Evolutionary conservation across 1,140 invertebrate species (phyloP), one percentile per base, ranked within the genome.

Genomic region (Macrotrachela quadricornifera): DNA sequence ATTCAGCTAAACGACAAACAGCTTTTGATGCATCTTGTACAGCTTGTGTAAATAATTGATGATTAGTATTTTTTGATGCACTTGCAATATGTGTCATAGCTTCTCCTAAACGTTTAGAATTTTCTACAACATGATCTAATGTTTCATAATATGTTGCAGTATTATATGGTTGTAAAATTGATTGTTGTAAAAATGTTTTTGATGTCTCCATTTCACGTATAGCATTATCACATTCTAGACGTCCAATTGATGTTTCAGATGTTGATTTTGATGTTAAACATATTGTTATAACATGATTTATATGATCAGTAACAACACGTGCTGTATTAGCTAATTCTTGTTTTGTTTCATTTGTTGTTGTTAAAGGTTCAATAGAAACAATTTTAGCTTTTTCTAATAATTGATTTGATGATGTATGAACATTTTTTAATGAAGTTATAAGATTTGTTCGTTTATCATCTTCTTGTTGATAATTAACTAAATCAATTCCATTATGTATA

Each of bases 201-300:
- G 37, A 44, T 56, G 82, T 79, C 64, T 87, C 79, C 55, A 95
- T 92, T 63, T 83, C 83, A 51, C 86, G 75, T n/a, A 94, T 80
- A 2, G 91, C 88, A 63, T 84, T 90, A 63, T 91, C 87, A 68
- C 88, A 95, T 63, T 96, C 91, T 64, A 85, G 90, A 71, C 92
- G 85, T 0, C 88, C 83, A 30, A 30, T 8, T 30, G 21, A 30
- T 8, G 21, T 30, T 30, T 30, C 21, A 6, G 81, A 83, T 65
- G 80, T 85, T 47, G 81, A 78, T 36, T 18, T 46, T 10, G 36
- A 17, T 14, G 39, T 16, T 41, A 39, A 46, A 43, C 45, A 41
- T 15, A 53, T 18, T 67, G 83, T 80, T 15, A 84, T 80, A 41
- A 92, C 71, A 58, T 83, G 77, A 65, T 92, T 92, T 54, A 94